phyloP scores from a whole-genome alignment of 2,888 invertebrate species.

The Andrena minutula region DNA sequence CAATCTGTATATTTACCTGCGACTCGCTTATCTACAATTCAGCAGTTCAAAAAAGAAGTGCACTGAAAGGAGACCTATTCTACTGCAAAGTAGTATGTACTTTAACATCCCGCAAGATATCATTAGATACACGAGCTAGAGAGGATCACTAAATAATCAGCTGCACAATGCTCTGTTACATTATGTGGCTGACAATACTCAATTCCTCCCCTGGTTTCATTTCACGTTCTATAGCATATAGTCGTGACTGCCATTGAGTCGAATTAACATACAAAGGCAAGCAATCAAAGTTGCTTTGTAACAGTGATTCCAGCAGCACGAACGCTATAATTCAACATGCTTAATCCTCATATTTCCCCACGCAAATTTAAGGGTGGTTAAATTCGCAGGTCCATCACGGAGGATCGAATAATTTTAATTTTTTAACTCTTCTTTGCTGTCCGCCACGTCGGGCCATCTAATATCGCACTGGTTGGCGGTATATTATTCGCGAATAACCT shows the following conservation, averaged over 20 bases:
- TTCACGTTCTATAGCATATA: neutral
- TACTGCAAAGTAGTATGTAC: neutral
- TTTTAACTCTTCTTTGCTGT: neutral
- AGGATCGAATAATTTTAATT: neutral
- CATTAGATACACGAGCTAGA: neutral
- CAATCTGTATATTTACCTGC: neutral
- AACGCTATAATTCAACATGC: neutral
- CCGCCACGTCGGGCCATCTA: neutral
- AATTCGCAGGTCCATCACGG: neutral
- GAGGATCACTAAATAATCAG: neutral
- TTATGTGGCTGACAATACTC: neutral
- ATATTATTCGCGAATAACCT: constrained; percentile 24
- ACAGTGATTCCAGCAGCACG: neutral
- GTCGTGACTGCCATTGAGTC: neutral
- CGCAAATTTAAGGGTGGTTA: neutral
- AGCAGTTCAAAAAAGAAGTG: neutral
- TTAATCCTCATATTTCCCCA: neutral
- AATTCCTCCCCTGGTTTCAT: neutral
- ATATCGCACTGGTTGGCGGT: constrained; percentile 12
- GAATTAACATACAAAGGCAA: neutral
- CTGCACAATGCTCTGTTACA: neutral
- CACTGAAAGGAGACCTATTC: too few species aligned
- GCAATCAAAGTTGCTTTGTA: neutral
- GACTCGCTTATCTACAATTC: neutral
- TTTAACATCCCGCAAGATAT: neutral